Base-by-base conservation (phyloP, 2,888 invertebrate genomes). In the Netelia melanura region DNA sequence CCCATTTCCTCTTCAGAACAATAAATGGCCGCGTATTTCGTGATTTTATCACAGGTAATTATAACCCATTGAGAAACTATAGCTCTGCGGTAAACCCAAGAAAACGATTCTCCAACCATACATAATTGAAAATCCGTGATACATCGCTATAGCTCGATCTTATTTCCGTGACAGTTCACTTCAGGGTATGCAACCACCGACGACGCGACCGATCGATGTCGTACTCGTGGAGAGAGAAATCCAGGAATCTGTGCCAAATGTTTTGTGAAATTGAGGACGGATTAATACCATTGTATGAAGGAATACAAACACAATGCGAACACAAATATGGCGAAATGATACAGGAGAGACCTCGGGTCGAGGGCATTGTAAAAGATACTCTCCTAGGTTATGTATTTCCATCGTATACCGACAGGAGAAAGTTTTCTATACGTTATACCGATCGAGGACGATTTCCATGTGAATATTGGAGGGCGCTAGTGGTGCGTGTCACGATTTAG, bases 241-340 rank as follows among this genome's bases (percentile, higher is more conserved):
- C 90, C 88, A 86, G 43, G 90, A 90, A 92, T 92, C 90, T 91
- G 90, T 92, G 92, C 91, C 92, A 91, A 92, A 91, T 91, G 90
- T 90, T 86, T 92, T 90, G 92, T 92, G 92, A 92, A 93, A 93
- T 93, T 92, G 92, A 92, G 93, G 92, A 91, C 92, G 84, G 86
- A 83, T 85, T 72, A 86, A 79, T 61, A 6, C 21, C 70, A 30
- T 71, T 58, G 17, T 21, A 14, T 17, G 48, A 30, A 2, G 38
- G 11, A 14, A 3, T 48, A 14, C 3, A 48, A 48, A 48, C 48
- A 48, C 11, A 14, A 14, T 14, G 14, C 38, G 38, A 38, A 48
- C 14, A 48, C 48, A 14, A 48, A 14, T 14, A 1, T 48, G 48
- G 14, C 38, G 38, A 38, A 38, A 38, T 38, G 14, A 14, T 14